Evolutionary conservation across 1,140 invertebrate genomes (phyloP), one percentile per base, ranked within the genome.

Genomic region (Cherax destructor): DNA sequence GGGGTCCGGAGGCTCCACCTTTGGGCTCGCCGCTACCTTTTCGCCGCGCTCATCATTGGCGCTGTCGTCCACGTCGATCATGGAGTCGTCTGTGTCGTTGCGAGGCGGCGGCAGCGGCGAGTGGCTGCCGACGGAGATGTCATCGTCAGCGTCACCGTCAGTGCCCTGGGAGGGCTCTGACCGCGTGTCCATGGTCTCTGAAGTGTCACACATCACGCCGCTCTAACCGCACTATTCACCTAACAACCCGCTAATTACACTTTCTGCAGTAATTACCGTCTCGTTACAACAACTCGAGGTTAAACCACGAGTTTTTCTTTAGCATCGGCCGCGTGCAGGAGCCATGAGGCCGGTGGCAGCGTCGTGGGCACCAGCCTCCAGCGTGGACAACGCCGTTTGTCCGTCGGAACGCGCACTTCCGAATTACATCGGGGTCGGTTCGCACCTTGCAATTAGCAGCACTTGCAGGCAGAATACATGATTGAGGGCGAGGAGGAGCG

Each of bases 1-100:
- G 13, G 85, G 92, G 86, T 92, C 92, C 61, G 90, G 85, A 52
- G 92, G 92, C 80, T 92, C 92, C 41, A 92, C 88, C 85, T 92
- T 92, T 24, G 92, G 92, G 56, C 85, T 83, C 30, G 88, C 86
- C 52, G 79, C 86, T 47, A 61, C 83, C 50, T 80, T 83, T 11
- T 90, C 84, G 24, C 79, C 30, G 56, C 41, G 9, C 16, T 69
- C 80, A 49, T 81, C 81, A 61, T 86, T 74, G 83, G 59, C 59
- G 52, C n/a, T 81, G 88, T 91, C 84, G 69, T 80, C 86, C 21
- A 80, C 88, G 47, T 84, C 92, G 72, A 87, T 81, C 77, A 87
- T 86, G 52, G 80, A 80, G 69, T 83, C 84, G 86, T 84, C 88
- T 30, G 88, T 87, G 84, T 91, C 86, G 78, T 77, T 52, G 47